Evolutionary conservation across 2,888 invertebrate genomes (phyloP), one percentile per base, ranked within the genome.

Genomic region (Caenorhabditis auriculariae): DNA sequence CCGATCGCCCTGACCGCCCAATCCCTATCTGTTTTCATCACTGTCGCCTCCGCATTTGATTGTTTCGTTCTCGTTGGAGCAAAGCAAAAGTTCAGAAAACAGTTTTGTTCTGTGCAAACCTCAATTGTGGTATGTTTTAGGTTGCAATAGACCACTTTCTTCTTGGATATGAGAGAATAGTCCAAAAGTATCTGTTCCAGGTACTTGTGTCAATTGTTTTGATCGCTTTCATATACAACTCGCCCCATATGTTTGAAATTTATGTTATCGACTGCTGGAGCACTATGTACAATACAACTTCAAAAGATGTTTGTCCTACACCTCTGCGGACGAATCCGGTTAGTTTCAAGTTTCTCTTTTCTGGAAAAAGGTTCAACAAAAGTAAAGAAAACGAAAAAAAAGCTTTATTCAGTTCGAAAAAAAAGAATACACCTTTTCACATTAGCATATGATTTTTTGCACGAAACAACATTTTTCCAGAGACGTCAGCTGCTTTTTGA

Each of bases 261-360:
- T 72, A 65, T 44, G 76, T 77, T n/a, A 69, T 77, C 43, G 72
- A 74, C 42, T 77, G 76, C 48, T 78, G 74, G 74, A 72, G 69
- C 42, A 56, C 73, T 3, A 72, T 68, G 21, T 76, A 75, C 56
- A 58, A 60, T 7, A 65, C 68, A 19, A 51, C 56, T 1, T 71
- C 69, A 9, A 76, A 74, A 41, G 78, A 78, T 46, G 77, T 78
- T 19, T 78, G 78, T 50, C 78, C 78, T n/a, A 76, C 78, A 4
- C 72, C 62, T 28, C 60, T 78, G 6, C 56, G 78, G 15, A 61
- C 66, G 6, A 66, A 75, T 61, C 66, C 70, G 61, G 75, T 75
- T 15, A 42, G 51, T 38, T 5, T 19, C n/a, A 24, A n/a, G 19
- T 19, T 29, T 4, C 24, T 39, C 41, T 12, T 29, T 26, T 41